Base-by-base conservation (phyloP, 2,888 invertebrate species). In the Pocota personata region DNA sequence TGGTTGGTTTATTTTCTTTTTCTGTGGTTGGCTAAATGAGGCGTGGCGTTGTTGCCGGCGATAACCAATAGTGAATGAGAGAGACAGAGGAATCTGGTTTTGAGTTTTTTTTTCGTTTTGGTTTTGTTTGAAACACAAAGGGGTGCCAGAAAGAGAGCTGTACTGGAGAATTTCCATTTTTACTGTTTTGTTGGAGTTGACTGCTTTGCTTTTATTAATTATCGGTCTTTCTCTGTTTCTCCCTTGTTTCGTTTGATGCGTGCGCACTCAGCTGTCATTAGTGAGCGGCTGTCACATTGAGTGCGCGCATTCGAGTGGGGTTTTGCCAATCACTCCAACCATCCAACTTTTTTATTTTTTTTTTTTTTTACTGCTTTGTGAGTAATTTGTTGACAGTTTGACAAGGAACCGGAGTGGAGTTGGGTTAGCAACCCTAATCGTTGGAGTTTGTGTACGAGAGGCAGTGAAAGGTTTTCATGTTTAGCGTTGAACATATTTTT, bases 201-300 rank as follows among this genome's bases (percentile, higher is more conserved):
- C 27, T 75, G 48, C 12, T 64, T 67, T 75, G 48, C 12, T 64
- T 67, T 79, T 30, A 67, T 55, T n/a, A 58, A 62, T 83, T 79
- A 60, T 55, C 46, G 37, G 40, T 80, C 75, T 64, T 66, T 76
- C 66, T 82, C 72, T 80, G 69, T 71, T 58, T 43, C 37, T 46
- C 66, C 40, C 14, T 7, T 60, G 58, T 48, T 57, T 32, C 19
- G 35, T 55, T 77, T 67, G 55, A 76, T 86, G 86, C 86, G 77
- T 89, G 90, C 90, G 89, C 91, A 90, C 89, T 90, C 90, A 91
- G 91, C 90, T 91, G 92, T 91, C 92, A 92, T 92, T 91, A 92
- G 91, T 90, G 90, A 92, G 80, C 80, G 75, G 75, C 84, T 80
- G 84, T 84, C 80, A 84, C 69, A 71, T 76, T 80, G 84, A 84